Evolutionary conservation across 1,140 invertebrate genomes (phyloP), one percentile per base, ranked within the genome.

Genomic region (Scaptomyza graminum): DNA sequence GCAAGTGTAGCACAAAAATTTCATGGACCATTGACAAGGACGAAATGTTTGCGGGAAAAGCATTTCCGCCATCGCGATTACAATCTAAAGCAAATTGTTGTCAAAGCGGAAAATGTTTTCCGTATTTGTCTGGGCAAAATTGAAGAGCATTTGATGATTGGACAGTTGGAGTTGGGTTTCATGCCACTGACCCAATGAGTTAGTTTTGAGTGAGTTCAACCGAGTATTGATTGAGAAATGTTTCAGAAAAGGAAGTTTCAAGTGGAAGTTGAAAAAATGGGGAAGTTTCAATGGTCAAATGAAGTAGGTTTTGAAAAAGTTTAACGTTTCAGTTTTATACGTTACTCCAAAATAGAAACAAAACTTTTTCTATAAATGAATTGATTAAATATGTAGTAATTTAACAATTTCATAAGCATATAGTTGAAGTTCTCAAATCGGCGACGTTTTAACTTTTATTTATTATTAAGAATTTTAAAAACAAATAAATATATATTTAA

Each of bases 131-230:
- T 55, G 28, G 76, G 59, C 56, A 49, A 57, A 73, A 69, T 61
- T 74, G 65, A 80, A 77, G 75, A 63, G 64, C 61, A 15, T 52
- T 50, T 62, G 73, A 68, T 64, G 28, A 54, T 52, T 61, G 39
- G 46, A 44, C 9, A 34, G 52, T 18, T 39, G 51, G 16, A 15
- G 16, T 44, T 12, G 25, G 37, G 31, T 34, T 16, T 81, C 78
- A 87, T 85, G 82, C 82, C 83, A 87, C 83, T 87, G 82, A 87
- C 82, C 82, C 59, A 87, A 76, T 88, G 78, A 82, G 63, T 88
- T 52, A 60, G 67, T 87, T 82, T 80, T 39, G 4, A 22, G 18
- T 34, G 56, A 76, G 43, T 78, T 82, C 71, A 75, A 60, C 71
- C 61, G 49, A 13, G 47, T 55, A 25, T 25, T 13, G 59, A 61